phyloP scores from a whole-genome alignment of 2,797 vertebrate genomes.

The Allobates femoralis region DNA sequence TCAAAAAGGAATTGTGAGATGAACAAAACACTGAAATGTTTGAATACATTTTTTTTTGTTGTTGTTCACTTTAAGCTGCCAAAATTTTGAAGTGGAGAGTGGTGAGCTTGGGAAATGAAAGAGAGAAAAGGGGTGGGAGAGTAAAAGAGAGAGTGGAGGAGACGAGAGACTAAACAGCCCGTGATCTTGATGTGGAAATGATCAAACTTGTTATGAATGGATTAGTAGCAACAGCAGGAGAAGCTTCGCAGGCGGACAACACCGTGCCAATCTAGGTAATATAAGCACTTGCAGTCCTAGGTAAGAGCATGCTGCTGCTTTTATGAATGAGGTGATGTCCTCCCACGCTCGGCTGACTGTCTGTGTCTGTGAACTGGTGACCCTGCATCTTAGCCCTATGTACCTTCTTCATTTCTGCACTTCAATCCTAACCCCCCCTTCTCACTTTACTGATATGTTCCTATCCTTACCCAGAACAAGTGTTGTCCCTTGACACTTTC shows the following conservation, averaged over 20 bases:
- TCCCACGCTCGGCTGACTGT: constrained; percentile 53
- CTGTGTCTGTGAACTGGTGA: constrained; percentile 62
- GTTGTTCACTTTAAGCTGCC: constrained; percentile 70
- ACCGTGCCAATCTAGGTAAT: constrained; percentile 66
- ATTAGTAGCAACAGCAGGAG: constrained; percentile 68
- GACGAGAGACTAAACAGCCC: constrained; percentile 63
- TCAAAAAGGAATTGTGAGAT: constrained; percentile 69
- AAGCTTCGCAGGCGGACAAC: constrained; percentile 66
- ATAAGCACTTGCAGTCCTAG: constrained; percentile 53
- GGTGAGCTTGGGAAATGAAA: constrained; percentile 70
- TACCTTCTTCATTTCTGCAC: background rate
- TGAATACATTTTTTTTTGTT: constrained; percentile 74
- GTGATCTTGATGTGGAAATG: constrained; percentile 59
- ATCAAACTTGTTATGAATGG: constrained; percentile 70
- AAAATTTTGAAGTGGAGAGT: constrained; percentile 72
- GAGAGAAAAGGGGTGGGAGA: constrained; percentile 61
- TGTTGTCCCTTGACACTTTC: background rate
- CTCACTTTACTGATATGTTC: background rate
- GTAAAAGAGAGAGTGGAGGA: constrained; percentile 43
- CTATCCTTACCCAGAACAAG: background rate
- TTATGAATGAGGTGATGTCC: constrained; percentile 63
- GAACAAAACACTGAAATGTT: constrained; percentile 70
- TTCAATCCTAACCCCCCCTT: background rate
- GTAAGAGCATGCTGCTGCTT: constrained; percentile 60
- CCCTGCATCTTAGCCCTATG: constrained; percentile 49